phyloP scores from a whole-genome alignment of 2,797 vertebrate species.

The Tapera naevia region DNA sequence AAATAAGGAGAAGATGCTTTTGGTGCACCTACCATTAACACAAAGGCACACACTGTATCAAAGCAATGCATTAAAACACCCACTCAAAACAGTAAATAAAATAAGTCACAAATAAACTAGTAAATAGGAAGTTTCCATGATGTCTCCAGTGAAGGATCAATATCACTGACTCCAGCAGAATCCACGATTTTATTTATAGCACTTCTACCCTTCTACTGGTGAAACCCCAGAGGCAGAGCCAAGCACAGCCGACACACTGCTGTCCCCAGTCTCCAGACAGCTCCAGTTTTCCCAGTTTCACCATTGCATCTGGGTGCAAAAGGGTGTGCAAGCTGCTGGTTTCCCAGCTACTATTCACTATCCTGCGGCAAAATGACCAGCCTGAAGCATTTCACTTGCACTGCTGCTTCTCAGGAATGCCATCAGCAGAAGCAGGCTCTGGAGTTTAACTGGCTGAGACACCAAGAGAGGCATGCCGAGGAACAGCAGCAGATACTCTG shows the following conservation, averaged over 20 bases:
- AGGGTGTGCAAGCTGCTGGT: neutral
- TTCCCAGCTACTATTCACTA: neutral
- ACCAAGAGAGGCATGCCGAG: neutral
- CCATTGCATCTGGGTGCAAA: neutral
- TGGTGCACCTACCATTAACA: neutral
- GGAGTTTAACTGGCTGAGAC: neutral
- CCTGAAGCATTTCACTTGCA: neutral
- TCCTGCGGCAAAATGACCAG: neutral
- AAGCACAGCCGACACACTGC: neutral
- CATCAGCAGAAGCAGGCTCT: neutral
- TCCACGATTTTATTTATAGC: conserved; percentile 16
- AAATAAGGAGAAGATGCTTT: neutral
- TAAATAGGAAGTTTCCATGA: conserved; percentile 23
- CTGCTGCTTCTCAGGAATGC: neutral
- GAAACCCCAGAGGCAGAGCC: neutral
- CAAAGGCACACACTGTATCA: neutral
- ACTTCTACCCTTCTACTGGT: neutral
- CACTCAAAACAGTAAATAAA: neutral
- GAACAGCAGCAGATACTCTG: neutral
- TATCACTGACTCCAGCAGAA: conserved; percentile 22
- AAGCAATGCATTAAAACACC: conserved; percentile 21
- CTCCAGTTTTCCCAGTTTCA: neutral
- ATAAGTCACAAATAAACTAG: neutral
- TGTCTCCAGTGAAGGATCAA: conserved; percentile 28
- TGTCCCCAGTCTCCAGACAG: neutral